Conservation (phyloP, 1,140 invertebrate genomes). For the Heterodera schachtii region DNA sequence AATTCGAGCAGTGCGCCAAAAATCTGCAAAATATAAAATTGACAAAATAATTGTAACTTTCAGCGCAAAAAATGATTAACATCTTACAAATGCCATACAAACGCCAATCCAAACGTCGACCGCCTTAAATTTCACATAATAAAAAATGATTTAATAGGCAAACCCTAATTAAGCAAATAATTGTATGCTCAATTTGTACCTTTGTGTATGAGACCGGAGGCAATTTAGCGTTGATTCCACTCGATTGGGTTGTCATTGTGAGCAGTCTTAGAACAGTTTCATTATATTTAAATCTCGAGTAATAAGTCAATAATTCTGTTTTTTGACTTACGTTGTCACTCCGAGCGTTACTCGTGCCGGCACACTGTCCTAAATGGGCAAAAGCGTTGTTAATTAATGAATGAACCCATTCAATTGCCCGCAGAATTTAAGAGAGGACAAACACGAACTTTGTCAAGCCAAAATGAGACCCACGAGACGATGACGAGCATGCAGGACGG, state of each 20-base stretch:
- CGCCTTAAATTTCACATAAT: slow-evolving; percentile 67
- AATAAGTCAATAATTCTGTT: slow-evolving; percentile 1
- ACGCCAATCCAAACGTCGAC: slow-evolving; percentile 63
- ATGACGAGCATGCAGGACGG: slow-evolving; percentile 70
- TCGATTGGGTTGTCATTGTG: slow-evolving; percentile 94
- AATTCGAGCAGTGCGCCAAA: slow-evolving; percentile 70
- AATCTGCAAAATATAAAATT: slow-evolving; percentile 43
- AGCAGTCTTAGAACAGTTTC: slow-evolving; percentile 72
- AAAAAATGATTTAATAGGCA: neutral
- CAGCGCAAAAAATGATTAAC: no score
- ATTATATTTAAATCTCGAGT: neutral
- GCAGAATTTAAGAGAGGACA: neutral
- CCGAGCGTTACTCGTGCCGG: slow-evolving; percentile 62
- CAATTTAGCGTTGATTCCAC: slow-evolving; percentile 90
- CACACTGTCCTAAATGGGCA: slow-evolving; percentile 64
- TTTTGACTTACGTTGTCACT: slow-evolving; percentile 48
- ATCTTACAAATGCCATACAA: slow-evolving; percentile 79
- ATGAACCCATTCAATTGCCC: no score
- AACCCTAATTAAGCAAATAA: neutral
- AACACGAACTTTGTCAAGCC: slow-evolving; percentile 68
- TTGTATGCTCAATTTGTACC: slow-evolving; percentile 42
- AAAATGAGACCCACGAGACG: slow-evolving; percentile 71
- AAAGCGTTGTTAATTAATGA: no score
- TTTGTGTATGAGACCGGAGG: slow-evolving; percentile 95
- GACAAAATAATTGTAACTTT: slow-evolving; percentile 76